phyloP scores from a whole-genome alignment of 2,113 vertebrate genomes.

The Bufo bufo region DNA sequence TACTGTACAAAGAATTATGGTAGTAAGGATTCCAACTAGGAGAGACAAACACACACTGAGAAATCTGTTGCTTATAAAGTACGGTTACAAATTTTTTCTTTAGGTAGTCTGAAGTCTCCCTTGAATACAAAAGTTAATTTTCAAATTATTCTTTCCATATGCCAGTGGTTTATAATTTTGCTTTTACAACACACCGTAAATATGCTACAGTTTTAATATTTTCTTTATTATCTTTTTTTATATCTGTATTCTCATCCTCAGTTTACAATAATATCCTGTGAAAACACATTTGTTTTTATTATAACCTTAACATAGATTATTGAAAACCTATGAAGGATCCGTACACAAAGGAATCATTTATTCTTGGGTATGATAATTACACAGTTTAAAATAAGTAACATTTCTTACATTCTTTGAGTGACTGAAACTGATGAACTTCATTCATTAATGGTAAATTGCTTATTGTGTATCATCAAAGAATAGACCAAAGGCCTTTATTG shows the following conservation, averaged over 20 bases:
- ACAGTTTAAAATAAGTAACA: background rate
- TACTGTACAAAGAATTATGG: background rate
- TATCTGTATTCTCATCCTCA: background rate
- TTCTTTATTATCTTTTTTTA: background rate
- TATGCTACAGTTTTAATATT: background rate
- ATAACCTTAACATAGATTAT: slow-evolving; percentile 1
- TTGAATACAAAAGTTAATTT: background rate
- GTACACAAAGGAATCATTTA: slow-evolving; percentile 15
- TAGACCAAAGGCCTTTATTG: background rate
- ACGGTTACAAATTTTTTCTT: background rate
- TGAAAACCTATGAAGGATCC: slow-evolving; percentile 13
- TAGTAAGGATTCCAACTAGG: background rate
- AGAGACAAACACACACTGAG: background rate
- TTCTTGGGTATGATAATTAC: background rate
- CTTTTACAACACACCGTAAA: background rate
- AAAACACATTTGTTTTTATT: slow-evolving; percentile 1
- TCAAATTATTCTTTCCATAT: background rate
- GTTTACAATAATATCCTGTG: background rate
- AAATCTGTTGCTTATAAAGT: background rate
- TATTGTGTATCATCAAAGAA: background rate
- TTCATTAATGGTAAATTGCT: background rate
- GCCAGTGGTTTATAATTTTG: slow-evolving; percentile 2
- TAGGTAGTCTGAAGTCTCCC: background rate
- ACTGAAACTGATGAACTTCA: background rate
- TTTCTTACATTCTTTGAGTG: background rate